Base-by-base conservation (phyloP, 2,888 invertebrate genomes). In the Oxyscelio sp. region DNA sequence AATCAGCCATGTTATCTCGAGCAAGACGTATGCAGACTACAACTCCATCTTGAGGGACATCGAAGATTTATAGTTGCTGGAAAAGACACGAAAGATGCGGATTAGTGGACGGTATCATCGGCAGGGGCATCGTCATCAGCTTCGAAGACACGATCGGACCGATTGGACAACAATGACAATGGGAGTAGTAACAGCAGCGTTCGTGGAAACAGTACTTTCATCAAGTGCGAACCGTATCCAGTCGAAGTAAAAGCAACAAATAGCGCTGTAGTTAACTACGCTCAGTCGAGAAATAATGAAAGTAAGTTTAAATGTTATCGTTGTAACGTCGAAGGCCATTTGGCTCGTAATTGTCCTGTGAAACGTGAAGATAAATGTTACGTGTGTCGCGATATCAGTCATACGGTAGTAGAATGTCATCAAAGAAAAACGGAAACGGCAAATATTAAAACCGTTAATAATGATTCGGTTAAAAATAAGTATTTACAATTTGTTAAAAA, bases 341-440 rank as follows among this genome's bases (percentile, higher is more conserved):
- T 52, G 0, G 45, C 48, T 13, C 17, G 8, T 21, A 17, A 74
- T 56, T 70, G 56, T 70, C 6, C 45, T 4, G 54, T 52, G 2
- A 75, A 75, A 38, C 31, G 65, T 4, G 50, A 75, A 17, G n/a
- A 65, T 21, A 65, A 56, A 19, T 75, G 58, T 58, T 75, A 63
- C 34, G 50, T 22, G 4, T 66, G 75, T 11, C 15, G 24, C 4
- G 58, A 34, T 22, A 22, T 24, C 3, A 58, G 75, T 6, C 71
- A 71, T 19, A 59, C 17, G 21, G 34, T 22, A n/a, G 24, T 15
- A 59, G 38, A 71, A n/a, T 58, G 70, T 70, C 56, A 22, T n/a
- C 38, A 50, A 19, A 66, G 40, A 22, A 21, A 52, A 15, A 19
- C 5, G 38, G 65, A n/a, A n/a, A n/a, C n/a, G n/a, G n/a, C n/a